A percentile compares a stretch with the other conserved stretches of the same genome.
phyloP scores from a whole-genome alignment of 2,888 invertebrate genomes.

The Nipponacmea schrenckii region DNA sequence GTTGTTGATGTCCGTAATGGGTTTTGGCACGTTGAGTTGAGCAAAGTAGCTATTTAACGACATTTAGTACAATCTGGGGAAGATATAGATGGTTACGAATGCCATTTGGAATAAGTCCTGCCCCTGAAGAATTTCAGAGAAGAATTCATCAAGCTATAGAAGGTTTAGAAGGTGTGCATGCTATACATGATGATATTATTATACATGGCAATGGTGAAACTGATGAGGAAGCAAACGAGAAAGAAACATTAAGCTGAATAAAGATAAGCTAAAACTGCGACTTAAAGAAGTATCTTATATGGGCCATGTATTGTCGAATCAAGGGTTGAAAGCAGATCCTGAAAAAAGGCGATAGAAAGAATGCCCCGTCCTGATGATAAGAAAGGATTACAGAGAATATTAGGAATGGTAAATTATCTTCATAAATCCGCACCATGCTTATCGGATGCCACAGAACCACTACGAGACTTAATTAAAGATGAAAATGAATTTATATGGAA shows the following conservation, averaged over 20 bases:
- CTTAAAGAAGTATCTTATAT: constrained; percentile 23
- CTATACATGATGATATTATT: constrained; percentile 29
- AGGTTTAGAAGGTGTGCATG: constrained; percentile 22
- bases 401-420: constrained; percentile 29
- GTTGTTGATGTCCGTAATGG: constrained; percentile 25
- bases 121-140: constrained; percentile 36
- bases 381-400: constrained; percentile 24
- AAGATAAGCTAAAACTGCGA: constrained; percentile 23
- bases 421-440: constrained; percentile 30
- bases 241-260: constrained; percentile 26
- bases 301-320: constrained; percentile 24
- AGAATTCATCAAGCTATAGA: constrained; percentile 18
- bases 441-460: constrained; percentile 25
- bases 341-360: constrained; percentile 25
- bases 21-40: constrained; percentile 29
- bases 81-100: constrained; percentile 36
- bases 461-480: constrained; percentile 25
- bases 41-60: constrained; percentile 32
- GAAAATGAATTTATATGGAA: constrained; percentile 25
- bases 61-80: constrained; percentile 37
- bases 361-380: constrained; percentile 30
- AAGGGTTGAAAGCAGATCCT: constrained; percentile 23
- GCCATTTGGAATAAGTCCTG: constrained; percentile 37
- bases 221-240: constrained; percentile 18
- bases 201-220: constrained; percentile 27